phyloP scores from a whole-genome alignment of 2,888 invertebrate genomes.

The Falcaria lacertinaria region DNA sequence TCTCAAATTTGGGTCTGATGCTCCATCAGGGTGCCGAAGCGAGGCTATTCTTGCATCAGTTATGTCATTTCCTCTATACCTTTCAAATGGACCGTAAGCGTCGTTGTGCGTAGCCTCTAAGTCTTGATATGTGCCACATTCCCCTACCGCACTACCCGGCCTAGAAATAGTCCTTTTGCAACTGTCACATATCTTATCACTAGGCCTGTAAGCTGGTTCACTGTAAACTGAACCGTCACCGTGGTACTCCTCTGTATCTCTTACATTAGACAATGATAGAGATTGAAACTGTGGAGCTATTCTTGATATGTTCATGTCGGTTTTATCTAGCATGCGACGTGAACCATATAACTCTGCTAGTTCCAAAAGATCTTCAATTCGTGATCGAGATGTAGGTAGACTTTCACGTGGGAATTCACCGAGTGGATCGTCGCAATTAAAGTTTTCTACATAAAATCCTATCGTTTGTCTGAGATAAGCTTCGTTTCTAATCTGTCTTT shows the following conservation, averaged over 20 bases:
- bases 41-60: slow-evolving; percentile 83
- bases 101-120: slow-evolving; percentile 75
- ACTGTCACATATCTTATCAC: slow-evolving; percentile 87
- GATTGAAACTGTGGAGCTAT: slow-evolving; percentile 85
- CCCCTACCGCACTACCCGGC: slow-evolving; percentile 83
- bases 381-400: slow-evolving; percentile 66
- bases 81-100: slow-evolving; percentile 81
- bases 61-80: slow-evolving; percentile 79
- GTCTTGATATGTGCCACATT: slow-evolving; percentile 81
- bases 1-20: slow-evolving; percentile 93
- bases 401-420: slow-evolving; percentile 68
- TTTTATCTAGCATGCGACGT: slow-evolving; percentile 85
- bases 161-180: slow-evolving; percentile 85
- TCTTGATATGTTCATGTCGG: slow-evolving; percentile 74
- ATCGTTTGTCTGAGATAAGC: slow-evolving; percentile 79
- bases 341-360: slow-evolving; percentile 91
- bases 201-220: slow-evolving; percentile 88
- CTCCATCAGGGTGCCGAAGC: slow-evolving; percentile 93
- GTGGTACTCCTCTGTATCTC: slow-evolving; percentile 83
- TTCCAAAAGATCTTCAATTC: slow-evolving; percentile 90
- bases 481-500: slow-evolving; percentile 82
- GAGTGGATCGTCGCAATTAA: slow-evolving; percentile 47
- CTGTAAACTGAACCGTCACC: slow-evolving; percentile 91
- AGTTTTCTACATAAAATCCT: slow-evolving; percentile 78
- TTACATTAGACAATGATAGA: slow-evolving; percentile 84